Conservation (phyloP, 2,113 vertebrate species). For the Toxotes chatareus region DNA sequence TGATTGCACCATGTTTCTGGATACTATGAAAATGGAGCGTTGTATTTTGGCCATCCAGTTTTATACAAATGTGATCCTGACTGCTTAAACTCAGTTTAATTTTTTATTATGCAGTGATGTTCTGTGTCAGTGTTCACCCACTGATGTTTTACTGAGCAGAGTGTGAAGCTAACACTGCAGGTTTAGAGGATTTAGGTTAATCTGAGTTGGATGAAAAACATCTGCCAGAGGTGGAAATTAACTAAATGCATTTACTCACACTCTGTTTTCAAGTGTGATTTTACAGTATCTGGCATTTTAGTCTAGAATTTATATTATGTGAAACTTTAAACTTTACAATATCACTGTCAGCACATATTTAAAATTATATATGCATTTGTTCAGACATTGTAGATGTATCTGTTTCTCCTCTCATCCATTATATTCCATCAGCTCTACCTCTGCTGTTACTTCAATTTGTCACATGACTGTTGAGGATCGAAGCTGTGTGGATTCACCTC, state of each 20-base stretch:
- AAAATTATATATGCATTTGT: no score
- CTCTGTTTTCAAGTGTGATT: neutral
- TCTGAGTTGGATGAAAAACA: conserved; percentile 24
- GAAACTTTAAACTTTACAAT: neutral
- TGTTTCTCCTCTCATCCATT: neutral
- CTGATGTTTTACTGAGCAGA: conserved; percentile 8
- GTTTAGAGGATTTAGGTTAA: conserved; percentile 27
- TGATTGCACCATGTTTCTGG: neutral
- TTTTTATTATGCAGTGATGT: neutral
- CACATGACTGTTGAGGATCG: neutral
- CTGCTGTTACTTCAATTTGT: neutral
- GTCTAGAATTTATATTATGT: neutral
- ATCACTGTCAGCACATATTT: no score
- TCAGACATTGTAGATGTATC: neutral
- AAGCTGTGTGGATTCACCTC: neutral
- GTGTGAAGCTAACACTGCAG: conserved; percentile 9
- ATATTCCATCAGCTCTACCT: neutral
- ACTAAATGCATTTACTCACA: neutral
- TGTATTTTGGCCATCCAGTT: neutral
- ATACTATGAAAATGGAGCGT: neutral
- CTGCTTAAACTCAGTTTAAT: neutral
- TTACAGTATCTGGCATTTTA: neutral
- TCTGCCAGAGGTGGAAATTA: conserved; percentile 29
- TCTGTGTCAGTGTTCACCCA: neutral
- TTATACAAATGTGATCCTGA: neutral